Base-by-base conservation (phyloP, 2,797 vertebrate genomes). In the Melanotaenia maccullochi region DNA sequence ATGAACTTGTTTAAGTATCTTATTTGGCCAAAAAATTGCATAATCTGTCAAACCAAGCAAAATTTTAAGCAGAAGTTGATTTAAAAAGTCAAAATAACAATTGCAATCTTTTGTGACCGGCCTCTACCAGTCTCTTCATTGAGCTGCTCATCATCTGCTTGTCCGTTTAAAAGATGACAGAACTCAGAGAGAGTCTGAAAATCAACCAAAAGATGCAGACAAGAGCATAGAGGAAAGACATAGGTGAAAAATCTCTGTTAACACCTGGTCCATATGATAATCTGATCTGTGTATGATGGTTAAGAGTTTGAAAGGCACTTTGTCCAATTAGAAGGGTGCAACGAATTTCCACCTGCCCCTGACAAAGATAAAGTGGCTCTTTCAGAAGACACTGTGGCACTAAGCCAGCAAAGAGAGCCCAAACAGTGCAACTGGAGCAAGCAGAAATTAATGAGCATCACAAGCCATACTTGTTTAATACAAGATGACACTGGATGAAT, bases 321-420 rank as follows among this genome's bases (percentile, higher is more conserved):
- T 95, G 96, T 97, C 95, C 97, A 97, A 96, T 97, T 97, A 97
- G 95, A 96, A 96, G 86, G 91, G 93, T 92, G 92, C 91, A 90
- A 95, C 94, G 95, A 94, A 95, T 95, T 95, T 96, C 96, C 94
- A 96, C 94, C 95, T 94, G 94, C 92, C 94, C 93, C 88, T 96
- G 96, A 96, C 96, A 94, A 94, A 97, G 96, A 97, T 95, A 95
- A 96, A 97, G 96, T 94, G 93, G 94, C 94, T 95, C 95, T 95
- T 95, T 95, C 93, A 96, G 95, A 94, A 94, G 96, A 95, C 83
- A 84, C 67, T 0, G 90, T 95, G 96, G 96, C 94, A 88, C 58
- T 0, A 76, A 51, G 95, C 96, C 96, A 97, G 94, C 87, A 81
- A 81, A 92, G 90, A 92, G 93, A 95, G 94, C 90, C 95, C 94